Percentiles rank a stretch among this genome's conserved stretches.
Evolutionary conservation across 2,113 vertebrate genomes (phyloP).

Genomic region (Hepsetus odoe): DNA sequence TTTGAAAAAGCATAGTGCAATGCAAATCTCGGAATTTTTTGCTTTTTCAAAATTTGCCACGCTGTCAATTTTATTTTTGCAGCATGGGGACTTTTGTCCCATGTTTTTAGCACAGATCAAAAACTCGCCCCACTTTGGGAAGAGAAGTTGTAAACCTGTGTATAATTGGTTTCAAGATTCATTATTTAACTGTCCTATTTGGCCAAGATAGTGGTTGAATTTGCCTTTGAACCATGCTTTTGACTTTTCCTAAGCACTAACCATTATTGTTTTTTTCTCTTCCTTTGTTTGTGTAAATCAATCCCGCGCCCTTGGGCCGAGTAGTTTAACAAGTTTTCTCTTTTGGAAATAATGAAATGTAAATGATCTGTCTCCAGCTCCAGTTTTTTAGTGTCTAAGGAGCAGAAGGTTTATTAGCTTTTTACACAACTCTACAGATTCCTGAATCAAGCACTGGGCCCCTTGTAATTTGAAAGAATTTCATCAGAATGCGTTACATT

Average conservation of each 20-base stretch:
- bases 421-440: slow-evolving; percentile 44
- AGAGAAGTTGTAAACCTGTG: background rate
- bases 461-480: slow-evolving; percentile 52
- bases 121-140: background rate
- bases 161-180: background rate
- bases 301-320: slow-evolving; percentile 28
- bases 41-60: too few species aligned
- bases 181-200: background rate
- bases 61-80: too few species aligned
- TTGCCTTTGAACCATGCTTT: background rate
- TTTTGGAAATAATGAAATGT: slow-evolving; percentile 61
- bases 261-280: background rate
- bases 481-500: slow-evolving; percentile 18
- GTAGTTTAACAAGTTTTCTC: slow-evolving; percentile 50
- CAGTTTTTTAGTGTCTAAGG: slow-evolving; percentile 58
- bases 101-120: background rate
- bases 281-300: slow-evolving; percentile 21
- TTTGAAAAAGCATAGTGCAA: too few species aligned
- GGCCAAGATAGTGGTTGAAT: background rate
- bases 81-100: too few species aligned
- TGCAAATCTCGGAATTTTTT: too few species aligned
- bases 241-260: background rate
- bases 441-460: slow-evolving; percentile 50
- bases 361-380: slow-evolving; percentile 60
- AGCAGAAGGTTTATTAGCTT: slow-evolving; percentile 49